Percentiles rank a stretch among this genome's conserved stretches.
Conservation (phyloP, 2,797 vertebrate genomes). For the Gymnothorax reevesii region DNA sequence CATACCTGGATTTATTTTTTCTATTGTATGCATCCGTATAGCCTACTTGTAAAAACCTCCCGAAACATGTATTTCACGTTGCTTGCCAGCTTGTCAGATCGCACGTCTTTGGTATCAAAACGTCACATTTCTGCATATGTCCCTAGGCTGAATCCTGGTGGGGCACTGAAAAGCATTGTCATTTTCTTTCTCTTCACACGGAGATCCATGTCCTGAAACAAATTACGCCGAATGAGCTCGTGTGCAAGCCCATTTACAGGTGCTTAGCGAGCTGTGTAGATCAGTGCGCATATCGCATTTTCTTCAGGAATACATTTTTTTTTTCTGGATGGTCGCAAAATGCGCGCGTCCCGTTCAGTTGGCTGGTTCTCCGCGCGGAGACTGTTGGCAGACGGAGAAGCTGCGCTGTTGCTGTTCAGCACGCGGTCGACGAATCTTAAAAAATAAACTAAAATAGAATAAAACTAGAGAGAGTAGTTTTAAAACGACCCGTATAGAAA, state of each 20-base stretch:
- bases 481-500: not conserved
- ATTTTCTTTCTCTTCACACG: not conserved
- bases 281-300: not conserved
- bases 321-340: not conserved
- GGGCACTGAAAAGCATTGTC: not conserved
- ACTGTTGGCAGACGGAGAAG: not conserved
- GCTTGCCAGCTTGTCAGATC: not conserved
- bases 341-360: not conserved
- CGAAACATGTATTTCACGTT: not conserved
- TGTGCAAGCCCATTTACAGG: not conserved
- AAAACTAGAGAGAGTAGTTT: not conserved
- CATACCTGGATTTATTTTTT: not conserved
- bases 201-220: not conserved
- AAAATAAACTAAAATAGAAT: not conserved
- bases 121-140: not conserved
- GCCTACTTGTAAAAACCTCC: not conserved
- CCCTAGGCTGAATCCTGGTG: not conserved
- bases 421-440: not conserved
- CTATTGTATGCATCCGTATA: not conserved
- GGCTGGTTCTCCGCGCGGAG: not conserved
- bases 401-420: not conserved
- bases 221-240: not conserved
- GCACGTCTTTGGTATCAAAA: not conserved
- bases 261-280: not conserved
- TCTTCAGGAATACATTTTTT: not conserved